Base-by-base conservation (phyloP, 2,113 vertebrate genomes). In the Pongo abelii region DNA sequence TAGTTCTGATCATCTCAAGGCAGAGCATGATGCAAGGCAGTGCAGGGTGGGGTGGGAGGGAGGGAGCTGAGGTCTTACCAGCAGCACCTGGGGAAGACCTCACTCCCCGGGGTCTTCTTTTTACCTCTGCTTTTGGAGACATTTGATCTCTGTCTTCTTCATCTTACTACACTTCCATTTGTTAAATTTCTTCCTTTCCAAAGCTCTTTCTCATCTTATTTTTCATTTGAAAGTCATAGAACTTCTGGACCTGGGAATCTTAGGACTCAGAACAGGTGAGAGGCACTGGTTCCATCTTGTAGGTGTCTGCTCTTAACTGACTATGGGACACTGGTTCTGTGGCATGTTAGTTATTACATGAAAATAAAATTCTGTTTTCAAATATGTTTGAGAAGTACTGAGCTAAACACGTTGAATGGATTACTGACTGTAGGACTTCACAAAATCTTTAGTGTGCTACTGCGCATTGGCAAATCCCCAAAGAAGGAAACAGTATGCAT, bases 211-310 rank as follows among this genome's bases (percentile, higher is more conserved):
- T n/a, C 10, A 55, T 40, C 12, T 69, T 80, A 61, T 23, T 95
- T 93, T 94, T 91, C 27, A 40, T 85, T 52, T 91, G 32, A 35
- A 96, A 87, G 22, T 94, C 70, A 67, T 40, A 80, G 67, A 79
- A 87, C 23, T 93, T 81, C 46, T 88, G 35, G 92, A 74, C 12
- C 8, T 40, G 22, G 52, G 17, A 38, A 2, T 59, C 43, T 85
- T 43, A 52, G 25, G n/a, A 23, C 40, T 93, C 40, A 35, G 17
- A 67, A 30, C 0, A 69, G 38, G 35, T 22, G 27, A 77, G 38
- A 84, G 23, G 1, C 2, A 32, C 3, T 10, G 16, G 16, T 84
- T 84, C 38, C 0, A 1, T 57, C 1, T 61, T 70, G 4, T 35
- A 43, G 22, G 20, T 77, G 4, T 70, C 92, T 70, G 5, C 13